Evolutionary conservation across 2,113 vertebrate species (phyloP), one percentile per base, ranked within the genome.

Genomic region (Lethenteron reissneri): DNA sequence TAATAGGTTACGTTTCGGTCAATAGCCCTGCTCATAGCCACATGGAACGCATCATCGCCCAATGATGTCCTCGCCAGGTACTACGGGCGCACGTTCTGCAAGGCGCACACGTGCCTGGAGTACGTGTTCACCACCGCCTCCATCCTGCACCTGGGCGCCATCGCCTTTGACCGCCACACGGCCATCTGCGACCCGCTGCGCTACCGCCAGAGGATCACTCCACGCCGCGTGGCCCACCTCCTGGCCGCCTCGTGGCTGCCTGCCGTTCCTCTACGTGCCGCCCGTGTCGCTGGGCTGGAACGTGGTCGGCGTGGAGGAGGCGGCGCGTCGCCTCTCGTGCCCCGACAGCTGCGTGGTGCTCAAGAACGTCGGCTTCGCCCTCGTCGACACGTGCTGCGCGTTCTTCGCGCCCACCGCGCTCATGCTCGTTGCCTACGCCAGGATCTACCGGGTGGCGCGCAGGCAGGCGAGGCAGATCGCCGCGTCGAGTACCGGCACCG

Each of bases 251-350:
- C 94, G 12, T 97, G 94, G 92, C 88, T 85, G 10, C 80, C 80
- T 97, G 21, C 97, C 94, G 11, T 97, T 97, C 76, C 76, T 97
- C 57, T 41, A 41, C 41, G 41, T 41, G 41, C 41, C 41, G 41
- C 90, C 92, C 3, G 95, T 97, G 75, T 87, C 92, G 74, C 78
- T 97, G 81, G 94, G 87, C 2, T 97, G 90, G 94, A 97, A 97
- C 77, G 83, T 89, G n/a, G 85, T 90, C 75, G 86, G 85, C 70
- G 75, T 74, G 0, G 78, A 74, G 2, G 74, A 73, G 3, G 57
- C 75, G 14, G 41, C 41, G 5, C 41, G 41, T 41, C 41, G 41
- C 41, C 41, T 41, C 41, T 71, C 17, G 19, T 71, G 73, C 17
- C 74, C 71, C 58, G 75, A 73, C 57, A 76, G 75, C 58, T 97